Percentiles rank a stretch among this genome's conserved stretches.
phyloP scores from a whole-genome alignment of 2,888 invertebrate species.

The Plutella xylostella region DNA sequence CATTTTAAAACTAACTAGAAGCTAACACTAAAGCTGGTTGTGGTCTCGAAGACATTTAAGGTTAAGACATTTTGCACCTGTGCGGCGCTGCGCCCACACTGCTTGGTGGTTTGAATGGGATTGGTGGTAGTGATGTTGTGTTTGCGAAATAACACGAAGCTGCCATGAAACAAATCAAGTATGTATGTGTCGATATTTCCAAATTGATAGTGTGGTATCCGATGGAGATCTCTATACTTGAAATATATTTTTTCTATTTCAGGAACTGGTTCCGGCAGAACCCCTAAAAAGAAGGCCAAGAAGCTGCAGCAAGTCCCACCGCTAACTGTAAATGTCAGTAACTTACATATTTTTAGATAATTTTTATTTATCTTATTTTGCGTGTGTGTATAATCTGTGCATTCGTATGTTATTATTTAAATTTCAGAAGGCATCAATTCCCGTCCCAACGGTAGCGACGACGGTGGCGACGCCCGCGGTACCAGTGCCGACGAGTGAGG shows the following conservation, averaged over 20 bases:
- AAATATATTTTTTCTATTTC: conserved; percentile 26
- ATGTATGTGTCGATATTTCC: too few relatives aligned
- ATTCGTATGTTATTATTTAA: background rate
- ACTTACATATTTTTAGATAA: background rate
- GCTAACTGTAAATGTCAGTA: conserved; percentile 48
- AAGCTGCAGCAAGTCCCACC: conserved; percentile 38
- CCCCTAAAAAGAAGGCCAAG: conserved; percentile 58
- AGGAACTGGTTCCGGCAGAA: conserved; percentile 48
- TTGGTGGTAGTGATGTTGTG: too few relatives aligned
- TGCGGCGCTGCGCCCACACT: too few relatives aligned
- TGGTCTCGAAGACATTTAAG: too few relatives aligned
- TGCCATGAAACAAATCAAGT: too few relatives aligned
- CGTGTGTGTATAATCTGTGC: background rate
- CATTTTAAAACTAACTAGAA: too few relatives aligned
- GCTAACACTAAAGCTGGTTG: too few relatives aligned
- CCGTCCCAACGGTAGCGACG: background rate
- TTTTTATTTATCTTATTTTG: background rate
- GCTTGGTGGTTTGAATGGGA: too few relatives aligned
- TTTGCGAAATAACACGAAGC: too few relatives aligned
- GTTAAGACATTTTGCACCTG: too few relatives aligned
- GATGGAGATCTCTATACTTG: too few relatives aligned
- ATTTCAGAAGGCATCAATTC: background rate
- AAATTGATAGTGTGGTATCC: too few relatives aligned
- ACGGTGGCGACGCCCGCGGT: conserved; percentile 27
- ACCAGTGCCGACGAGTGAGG: conserved; percentile 29